A percentile compares a stretch with the other conserved stretches of the same genome.
These are phyloP conservation scores for Idris sp. DNA, from an alignment of 1,140 invertebrate genomes.

Conservation along the genomic window DNA sequence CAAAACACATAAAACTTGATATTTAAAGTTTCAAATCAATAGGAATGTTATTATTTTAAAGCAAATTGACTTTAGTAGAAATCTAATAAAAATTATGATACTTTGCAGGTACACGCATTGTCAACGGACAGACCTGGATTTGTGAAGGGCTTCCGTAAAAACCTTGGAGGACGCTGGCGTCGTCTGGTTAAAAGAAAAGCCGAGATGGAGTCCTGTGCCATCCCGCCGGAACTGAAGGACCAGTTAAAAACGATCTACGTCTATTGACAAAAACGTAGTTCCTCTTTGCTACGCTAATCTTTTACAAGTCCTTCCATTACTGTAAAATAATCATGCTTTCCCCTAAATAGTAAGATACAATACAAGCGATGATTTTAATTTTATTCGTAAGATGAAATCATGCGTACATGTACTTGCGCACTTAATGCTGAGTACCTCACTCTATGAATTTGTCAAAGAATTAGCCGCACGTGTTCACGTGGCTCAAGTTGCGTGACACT, in stretches of 20 bases:
- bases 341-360: constrained; percentile 64
- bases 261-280: constrained; percentile 81
- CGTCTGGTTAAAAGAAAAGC: constrained; percentile 89
- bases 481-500: too few species aligned
- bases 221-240: constrained; percentile 90
- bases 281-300: constrained; percentile 29
- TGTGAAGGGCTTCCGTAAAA: constrained; percentile 87
- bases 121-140: constrained; percentile 86
- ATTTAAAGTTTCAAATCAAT: too few species aligned
- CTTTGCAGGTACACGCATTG: constrained; percentile 85
- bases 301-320: constrained; percentile 63
- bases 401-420: constrained; percentile 34
- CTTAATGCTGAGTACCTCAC: constrained; percentile 39
- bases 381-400: constrained; percentile 27
- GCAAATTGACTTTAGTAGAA: too few species aligned
- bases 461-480: neutral
- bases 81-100: constrained; percentile 24
- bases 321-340: constrained; percentile 68
- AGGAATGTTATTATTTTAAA: too few species aligned
- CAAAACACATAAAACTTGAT: too few species aligned
- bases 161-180: constrained; percentile 88
- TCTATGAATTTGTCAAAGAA: constrained; percentile 17
- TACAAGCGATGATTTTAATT: constrained; percentile 38
- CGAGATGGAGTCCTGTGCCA: constrained; percentile 87
- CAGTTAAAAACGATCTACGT: constrained; percentile 93